Conservation (phyloP, 2,113 vertebrate genomes). For the Gambusia holbrooki region DNA sequence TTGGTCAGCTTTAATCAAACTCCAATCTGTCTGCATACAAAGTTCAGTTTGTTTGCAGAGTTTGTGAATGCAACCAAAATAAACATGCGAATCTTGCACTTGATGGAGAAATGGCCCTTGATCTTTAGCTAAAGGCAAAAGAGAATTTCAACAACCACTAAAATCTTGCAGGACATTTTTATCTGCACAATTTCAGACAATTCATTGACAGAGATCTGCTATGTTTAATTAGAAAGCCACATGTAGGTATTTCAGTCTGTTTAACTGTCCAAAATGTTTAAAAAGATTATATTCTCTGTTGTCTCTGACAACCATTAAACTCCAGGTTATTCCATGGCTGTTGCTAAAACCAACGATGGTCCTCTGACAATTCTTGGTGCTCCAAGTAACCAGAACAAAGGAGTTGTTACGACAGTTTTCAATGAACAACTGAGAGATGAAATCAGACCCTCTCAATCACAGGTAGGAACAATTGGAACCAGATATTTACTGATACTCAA, state of each 20-base stretch:
- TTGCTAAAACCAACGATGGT: fast-evolving
- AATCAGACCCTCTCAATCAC: constrained; percentile 43
- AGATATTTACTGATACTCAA: too few relatives aligned
- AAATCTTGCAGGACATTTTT: too few relatives aligned
- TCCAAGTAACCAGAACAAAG: constrained; percentile 72
- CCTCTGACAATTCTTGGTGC: constrained; percentile 67
- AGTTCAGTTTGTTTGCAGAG: not conserved
- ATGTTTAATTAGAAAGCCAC: too few relatives aligned
- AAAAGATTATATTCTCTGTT: not conserved
- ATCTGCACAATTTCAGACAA: too few relatives aligned
- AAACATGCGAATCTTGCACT: too few relatives aligned
- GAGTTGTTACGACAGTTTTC: constrained; percentile 42
- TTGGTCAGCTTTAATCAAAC: constrained; percentile 14
- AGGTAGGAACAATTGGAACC: constrained; percentile 39
- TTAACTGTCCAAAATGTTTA: not conserved
- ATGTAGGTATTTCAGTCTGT: too few relatives aligned
- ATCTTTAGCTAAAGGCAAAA: too few relatives aligned
- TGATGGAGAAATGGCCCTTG: too few relatives aligned
- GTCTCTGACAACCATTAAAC: not conserved
- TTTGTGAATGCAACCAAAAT: too few relatives aligned
- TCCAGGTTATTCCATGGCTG: constrained; percentile 76
- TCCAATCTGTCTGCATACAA: constrained; percentile 15
- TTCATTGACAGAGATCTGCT: not conserved
- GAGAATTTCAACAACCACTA: too few relatives aligned
- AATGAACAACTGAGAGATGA: fast-evolving